These are phyloP conservation scores for Triops cancriformis DNA, from an alignment of 1,140 invertebrate species.

Conservation along the genomic window DNA sequence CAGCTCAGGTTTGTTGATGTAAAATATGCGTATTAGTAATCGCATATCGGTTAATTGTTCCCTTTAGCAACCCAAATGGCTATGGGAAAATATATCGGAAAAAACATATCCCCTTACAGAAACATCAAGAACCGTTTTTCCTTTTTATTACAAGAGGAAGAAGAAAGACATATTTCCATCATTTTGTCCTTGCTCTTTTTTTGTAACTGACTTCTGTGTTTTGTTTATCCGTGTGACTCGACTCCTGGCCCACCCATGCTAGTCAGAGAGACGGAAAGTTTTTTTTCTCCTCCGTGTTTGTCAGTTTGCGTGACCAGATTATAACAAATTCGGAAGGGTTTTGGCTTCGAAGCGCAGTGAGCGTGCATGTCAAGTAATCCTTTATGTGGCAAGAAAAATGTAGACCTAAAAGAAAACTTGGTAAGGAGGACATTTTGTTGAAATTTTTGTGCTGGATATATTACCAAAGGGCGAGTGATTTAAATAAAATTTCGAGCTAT, in stretches of 20 bases:
- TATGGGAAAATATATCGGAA: background rate
- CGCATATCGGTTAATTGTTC: background rate
- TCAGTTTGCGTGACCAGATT: background rate
- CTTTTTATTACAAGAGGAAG: background rate
- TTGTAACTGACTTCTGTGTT: background rate
- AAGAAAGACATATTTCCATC: background rate
- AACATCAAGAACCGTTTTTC: background rate
- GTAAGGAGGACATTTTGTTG: background rate
- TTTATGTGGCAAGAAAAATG: background rate
- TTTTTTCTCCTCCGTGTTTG: background rate
- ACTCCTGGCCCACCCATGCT: constrained; percentile 8
- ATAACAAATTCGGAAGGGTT: background rate
- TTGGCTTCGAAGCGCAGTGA: background rate
- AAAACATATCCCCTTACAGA: background rate
- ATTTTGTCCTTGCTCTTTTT: background rate
- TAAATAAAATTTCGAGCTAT: constrained; percentile 11
- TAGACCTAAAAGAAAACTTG: background rate
- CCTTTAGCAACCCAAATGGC: background rate
- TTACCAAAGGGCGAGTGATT: constrained; percentile 4
- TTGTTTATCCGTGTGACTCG: background rate
- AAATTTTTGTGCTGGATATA: constrained; percentile 4
- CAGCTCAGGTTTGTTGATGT: constrained; percentile 2
- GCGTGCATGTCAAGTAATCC: constrained; percentile 6
- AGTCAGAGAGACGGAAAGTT: background rate
- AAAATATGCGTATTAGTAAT: background rate